phyloP scores from a whole-genome alignment of 2,888 invertebrate genomes.

The Panopea generosa region DNA sequence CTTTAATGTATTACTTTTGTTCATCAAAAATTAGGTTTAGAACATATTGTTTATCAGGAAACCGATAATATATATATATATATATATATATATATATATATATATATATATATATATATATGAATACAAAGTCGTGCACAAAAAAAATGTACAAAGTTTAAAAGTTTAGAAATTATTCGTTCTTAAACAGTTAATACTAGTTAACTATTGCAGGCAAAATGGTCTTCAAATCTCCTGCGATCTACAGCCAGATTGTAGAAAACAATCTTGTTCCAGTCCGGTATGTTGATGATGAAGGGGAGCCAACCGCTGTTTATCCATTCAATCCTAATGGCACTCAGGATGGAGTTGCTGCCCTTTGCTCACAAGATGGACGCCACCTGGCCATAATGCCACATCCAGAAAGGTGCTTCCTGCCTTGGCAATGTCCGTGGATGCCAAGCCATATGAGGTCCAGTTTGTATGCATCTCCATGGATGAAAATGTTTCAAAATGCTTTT shows the following conservation, averaged over 20 bases:
- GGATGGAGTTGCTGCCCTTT: slow-evolving; percentile 95
- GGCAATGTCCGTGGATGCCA: slow-evolving; percentile 91
- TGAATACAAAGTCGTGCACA: too few relatives aligned
- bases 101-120: too few relatives aligned
- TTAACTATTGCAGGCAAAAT: slow-evolving; percentile 83
- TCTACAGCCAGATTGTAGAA: slow-evolving; percentile 78
- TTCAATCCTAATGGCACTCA: slow-evolving; percentile 91
- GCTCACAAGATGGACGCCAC: slow-evolving; percentile 96
- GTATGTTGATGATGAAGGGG: slow-evolving; percentile 93
- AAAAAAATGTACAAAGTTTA: too few relatives aligned
- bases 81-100: too few relatives aligned
- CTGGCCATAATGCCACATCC: slow-evolving; percentile 99
- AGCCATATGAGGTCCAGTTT: slow-evolving; percentile 71
- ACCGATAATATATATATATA: too few relatives aligned
- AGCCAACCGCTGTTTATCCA: slow-evolving; percentile 90
- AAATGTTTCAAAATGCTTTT: slow-evolving; percentile 95
- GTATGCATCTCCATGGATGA: slow-evolving; percentile 93
- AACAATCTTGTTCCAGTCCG: slow-evolving; percentile 91
- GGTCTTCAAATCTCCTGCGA: slow-evolving; percentile 85
- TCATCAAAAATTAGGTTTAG: too few relatives aligned
- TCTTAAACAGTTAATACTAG: too few relatives aligned
- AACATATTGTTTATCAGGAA: too few relatives aligned
- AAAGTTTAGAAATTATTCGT: too few relatives aligned
- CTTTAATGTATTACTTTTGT: too few relatives aligned
- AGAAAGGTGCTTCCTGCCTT: slow-evolving; percentile 94